phyloP scores from a whole-genome alignment of 2,113 vertebrate genomes.

The Sterna hirundo region DNA sequence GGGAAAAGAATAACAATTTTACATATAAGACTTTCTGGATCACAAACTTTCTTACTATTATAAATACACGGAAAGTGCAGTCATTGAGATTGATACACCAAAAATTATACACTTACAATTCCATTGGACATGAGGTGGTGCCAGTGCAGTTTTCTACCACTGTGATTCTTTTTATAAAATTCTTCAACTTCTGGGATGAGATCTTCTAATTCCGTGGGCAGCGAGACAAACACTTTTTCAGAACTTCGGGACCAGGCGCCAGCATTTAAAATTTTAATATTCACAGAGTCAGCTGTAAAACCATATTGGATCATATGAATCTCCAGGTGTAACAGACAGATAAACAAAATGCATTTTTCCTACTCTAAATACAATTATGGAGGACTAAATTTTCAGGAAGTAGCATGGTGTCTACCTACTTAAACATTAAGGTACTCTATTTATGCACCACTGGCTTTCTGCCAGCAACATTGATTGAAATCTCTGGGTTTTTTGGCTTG shows the following conservation, averaged over 20 bases:
- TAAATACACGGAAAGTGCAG: background rate
- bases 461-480: background rate
- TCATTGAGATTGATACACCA: background rate
- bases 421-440: background rate
- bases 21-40: background rate
- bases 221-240: slow-evolving; percentile 97
- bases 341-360: background rate
- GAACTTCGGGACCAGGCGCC: slow-evolving; percentile 98
- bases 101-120: slow-evolving; percentile 85
- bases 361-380: background rate
- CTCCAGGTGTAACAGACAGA: background rate
- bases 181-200: slow-evolving; percentile 98
- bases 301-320: background rate
- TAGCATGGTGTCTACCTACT: background rate
- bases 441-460: background rate
- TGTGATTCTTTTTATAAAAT: slow-evolving; percentile 99
- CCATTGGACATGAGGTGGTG: slow-evolving; percentile 99
- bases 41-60: background rate
- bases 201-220: slow-evolving; percentile 96
- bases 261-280: slow-evolving; percentile 99
- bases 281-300: slow-evolving; percentile 92
- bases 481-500: background rate
- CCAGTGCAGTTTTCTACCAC: slow-evolving; percentile 97
- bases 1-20: background rate
- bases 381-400: background rate